Conservation (phyloP, 2,797 vertebrate species). For the Lerista edwardsae region DNA sequence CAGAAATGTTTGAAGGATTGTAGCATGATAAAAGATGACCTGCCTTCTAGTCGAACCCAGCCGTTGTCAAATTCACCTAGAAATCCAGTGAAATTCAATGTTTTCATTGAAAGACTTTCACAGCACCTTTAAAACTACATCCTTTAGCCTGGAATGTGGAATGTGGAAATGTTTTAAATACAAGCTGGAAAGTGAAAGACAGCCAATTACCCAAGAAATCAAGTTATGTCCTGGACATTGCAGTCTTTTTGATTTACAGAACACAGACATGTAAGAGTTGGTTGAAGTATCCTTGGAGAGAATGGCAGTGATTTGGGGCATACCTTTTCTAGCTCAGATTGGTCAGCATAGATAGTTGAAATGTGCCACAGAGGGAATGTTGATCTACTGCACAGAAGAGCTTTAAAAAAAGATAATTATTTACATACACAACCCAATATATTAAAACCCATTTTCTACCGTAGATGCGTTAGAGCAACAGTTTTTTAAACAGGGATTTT, state of each 20-base stretch:
- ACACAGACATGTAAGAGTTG: no score
- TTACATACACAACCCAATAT: no score
- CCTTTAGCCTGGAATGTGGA: not conserved
- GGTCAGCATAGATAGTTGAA: not conserved
- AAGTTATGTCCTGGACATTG: no score
- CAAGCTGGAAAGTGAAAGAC: not conserved
- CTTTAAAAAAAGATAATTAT: no score
- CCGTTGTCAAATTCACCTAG: not conserved
- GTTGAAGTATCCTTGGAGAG: not conserved
- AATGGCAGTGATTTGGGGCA: not conserved
- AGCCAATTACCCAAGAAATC: not conserved
- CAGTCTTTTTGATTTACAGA: no score
- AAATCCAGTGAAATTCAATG: not conserved
- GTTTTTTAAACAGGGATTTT: no score
- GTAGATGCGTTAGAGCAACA: no score
- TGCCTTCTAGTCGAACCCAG: not conserved
- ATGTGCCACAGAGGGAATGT: not conserved
- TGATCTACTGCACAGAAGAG: no score
- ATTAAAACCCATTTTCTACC: no score
- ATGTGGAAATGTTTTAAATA: not conserved
- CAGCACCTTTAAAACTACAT: not conserved
- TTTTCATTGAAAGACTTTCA: not conserved
- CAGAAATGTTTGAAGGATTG: slow-evolving; percentile 19
- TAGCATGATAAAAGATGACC: slow-evolving; percentile 22
- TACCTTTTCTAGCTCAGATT: not conserved